A percentile compares a stretch with the other conserved stretches of the same genome.
These are phyloP conservation scores for Pterocles gutturalis DNA, from an alignment of 2,113 vertebrate genomes.

Conservation along the genomic window DNA sequence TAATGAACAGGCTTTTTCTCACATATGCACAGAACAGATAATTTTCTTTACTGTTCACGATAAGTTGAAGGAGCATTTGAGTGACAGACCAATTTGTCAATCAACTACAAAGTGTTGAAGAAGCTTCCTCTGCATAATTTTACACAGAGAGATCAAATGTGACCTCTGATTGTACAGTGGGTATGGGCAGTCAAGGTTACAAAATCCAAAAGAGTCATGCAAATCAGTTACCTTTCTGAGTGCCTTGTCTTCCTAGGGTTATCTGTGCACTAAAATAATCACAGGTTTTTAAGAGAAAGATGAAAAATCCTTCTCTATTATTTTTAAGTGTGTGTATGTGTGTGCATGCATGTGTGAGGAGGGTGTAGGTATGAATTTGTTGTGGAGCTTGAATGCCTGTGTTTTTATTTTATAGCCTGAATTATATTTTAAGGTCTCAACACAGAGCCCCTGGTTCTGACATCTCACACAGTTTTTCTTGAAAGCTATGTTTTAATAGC, in stretches of 20 bases:
- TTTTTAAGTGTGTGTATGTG: not conserved
- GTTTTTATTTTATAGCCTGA: slow-evolving; percentile 41
- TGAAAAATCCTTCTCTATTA: not conserved
- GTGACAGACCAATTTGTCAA: slow-evolving; percentile 81
- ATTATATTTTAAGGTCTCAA: slow-evolving; percentile 57
- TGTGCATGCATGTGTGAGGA: not conserved
- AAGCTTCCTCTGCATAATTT: slow-evolving; percentile 74
- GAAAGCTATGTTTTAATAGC: slow-evolving; percentile 60
- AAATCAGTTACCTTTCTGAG: slow-evolving; percentile 31
- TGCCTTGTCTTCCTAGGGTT: slow-evolving; percentile 42
- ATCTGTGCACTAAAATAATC: slow-evolving; percentile 66
- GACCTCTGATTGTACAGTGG: slow-evolving; percentile 59
- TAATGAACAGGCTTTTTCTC: slow-evolving; percentile 67
- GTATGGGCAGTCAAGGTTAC: slow-evolving; percentile 55
- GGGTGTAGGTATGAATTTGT: slow-evolving; percentile 14
- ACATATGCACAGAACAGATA: slow-evolving; percentile 76
- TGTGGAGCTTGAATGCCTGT: not conserved
- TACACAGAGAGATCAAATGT: slow-evolving; percentile 65
- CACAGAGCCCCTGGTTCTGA: slow-evolving; percentile 33
- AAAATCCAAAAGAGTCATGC: slow-evolving; percentile 22
- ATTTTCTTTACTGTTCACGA: slow-evolving; percentile 77
- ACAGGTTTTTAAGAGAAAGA: slow-evolving; percentile 31
- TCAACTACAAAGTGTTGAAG: slow-evolving; percentile 68
- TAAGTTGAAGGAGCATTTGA: slow-evolving; percentile 76
- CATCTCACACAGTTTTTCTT: slow-evolving; percentile 24